Percentiles rank a stretch among this genome's conserved stretches.
phyloP scores from a whole-genome alignment of 1,140 invertebrate species.

The Panagrolaimus sp. region DNA sequence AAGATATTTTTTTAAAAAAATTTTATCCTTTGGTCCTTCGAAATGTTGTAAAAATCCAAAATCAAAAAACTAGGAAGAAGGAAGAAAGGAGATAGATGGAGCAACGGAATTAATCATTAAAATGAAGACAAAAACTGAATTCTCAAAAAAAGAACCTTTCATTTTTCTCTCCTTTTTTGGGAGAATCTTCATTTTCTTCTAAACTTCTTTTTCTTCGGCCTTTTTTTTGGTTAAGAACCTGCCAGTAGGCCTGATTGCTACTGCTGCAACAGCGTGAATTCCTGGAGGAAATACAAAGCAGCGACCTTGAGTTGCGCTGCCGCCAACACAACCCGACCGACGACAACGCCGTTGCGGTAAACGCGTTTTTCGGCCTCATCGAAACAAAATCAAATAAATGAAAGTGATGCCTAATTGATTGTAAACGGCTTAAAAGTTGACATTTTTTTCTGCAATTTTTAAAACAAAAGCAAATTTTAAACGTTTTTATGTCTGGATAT shows the following conservation, averaged over 20 bases:
- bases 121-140: no score
- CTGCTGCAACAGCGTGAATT: constrained; percentile 17
- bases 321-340: constrained; percentile 1
- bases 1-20: no score
- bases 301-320: constrained; percentile 13
- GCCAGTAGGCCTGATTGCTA: constrained; percentile 7
- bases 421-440: constrained; percentile 14
- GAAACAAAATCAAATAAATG: constrained; percentile 18
- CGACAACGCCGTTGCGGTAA: constrained; percentile 17
- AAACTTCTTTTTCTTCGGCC: neutral
- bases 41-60: no score
- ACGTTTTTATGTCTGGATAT: no score
- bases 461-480: no score
- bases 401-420: constrained; percentile 19
- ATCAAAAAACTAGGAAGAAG: no score
- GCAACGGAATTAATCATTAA: no score
- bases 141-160: no score
- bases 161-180: no score
- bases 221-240: constrained; percentile 1
- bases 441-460: neutral
- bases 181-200: no score
- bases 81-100: no score
- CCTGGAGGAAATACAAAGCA: constrained; percentile 7
- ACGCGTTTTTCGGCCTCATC: constrained; percentile 16
- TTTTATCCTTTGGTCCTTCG: no score